These are phyloP conservation scores for Aselliscus stoliczkanus DNA, from an alignment of 2,797 vertebrate species.

Conservation along the genomic window DNA sequence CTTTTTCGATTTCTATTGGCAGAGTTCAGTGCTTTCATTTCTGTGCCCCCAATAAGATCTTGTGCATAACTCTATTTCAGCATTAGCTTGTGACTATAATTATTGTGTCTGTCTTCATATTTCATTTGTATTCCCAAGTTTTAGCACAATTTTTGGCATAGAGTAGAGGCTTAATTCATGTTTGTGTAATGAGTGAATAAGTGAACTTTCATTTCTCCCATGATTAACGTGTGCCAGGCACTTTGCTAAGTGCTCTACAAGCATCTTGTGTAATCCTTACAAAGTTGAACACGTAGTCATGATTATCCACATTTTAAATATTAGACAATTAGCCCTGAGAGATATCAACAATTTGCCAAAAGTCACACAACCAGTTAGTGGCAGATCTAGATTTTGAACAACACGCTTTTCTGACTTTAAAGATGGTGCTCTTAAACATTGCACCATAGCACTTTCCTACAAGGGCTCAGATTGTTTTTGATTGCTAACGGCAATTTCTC, in stretches of 20 bases:
- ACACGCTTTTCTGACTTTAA: not conserved
- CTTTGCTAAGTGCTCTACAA: not conserved
- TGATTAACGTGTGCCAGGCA: not conserved
- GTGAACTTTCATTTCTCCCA: not conserved
- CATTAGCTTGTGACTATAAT: not conserved
- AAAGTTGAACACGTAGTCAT: not conserved
- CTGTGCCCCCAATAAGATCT: not conserved
- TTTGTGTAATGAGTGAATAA: not conserved
- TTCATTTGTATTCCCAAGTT: not conserved
- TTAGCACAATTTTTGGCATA: not conserved
- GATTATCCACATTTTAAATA: slow-evolving; percentile 4
- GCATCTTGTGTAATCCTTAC: not conserved
- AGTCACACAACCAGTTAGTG: not conserved
- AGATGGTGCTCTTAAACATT: not conserved
- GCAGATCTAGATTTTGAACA: not conserved
- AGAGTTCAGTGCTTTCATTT: not conserved
- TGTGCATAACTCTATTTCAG: not conserved
- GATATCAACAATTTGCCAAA: not conserved
- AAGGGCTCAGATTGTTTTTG: not conserved
- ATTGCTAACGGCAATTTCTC: not conserved
- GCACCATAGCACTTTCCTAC: not conserved
- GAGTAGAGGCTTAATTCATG: not conserved
- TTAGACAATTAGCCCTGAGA: not conserved
- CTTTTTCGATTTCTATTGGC: not conserved
- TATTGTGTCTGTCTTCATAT: not conserved